Conservation (phyloP, 2,797 vertebrate genomes). For the Serranus cabrilla region DNA sequence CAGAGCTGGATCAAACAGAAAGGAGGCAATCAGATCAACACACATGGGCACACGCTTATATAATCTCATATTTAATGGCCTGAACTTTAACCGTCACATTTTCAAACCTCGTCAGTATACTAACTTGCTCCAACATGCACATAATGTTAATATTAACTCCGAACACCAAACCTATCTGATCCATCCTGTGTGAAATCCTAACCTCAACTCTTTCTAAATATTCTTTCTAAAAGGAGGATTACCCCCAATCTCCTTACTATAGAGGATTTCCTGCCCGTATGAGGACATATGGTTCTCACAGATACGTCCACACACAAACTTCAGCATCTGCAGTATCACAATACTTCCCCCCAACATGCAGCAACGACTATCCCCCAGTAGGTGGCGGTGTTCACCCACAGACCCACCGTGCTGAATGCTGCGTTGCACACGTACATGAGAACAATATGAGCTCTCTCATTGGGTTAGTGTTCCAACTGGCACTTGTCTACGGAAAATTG, state of each 20-base stretch:
- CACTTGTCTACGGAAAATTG: constrained; percentile 53
- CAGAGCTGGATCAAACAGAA: constrained; percentile 82
- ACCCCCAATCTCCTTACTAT: neutral
- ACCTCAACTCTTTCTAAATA: neutral
- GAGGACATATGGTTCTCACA: neutral
- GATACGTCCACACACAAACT: constrained; percentile 13
- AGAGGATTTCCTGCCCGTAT: neutral
- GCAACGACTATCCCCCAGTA: constrained; percentile 62
- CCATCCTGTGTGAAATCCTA: neutral
- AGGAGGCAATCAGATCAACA: constrained; percentile 5
- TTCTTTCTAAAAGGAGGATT: neutral
- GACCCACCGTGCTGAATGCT: neutral
- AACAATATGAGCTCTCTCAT: constrained; percentile 38
- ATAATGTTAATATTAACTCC: neutral
- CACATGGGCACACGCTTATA: neutral
- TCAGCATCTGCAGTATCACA: constrained; percentile 21
- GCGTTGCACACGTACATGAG: neutral
- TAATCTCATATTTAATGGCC: neutral
- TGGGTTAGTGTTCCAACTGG: constrained; percentile 50
- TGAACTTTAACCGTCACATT: neutral
- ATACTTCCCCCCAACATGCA: constrained; percentile 22
- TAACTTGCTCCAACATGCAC: neutral
- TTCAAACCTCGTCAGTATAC: neutral
- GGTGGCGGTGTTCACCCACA: constrained; percentile 69
- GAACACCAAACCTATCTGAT: neutral